phyloP scores from a whole-genome alignment of 2,888 invertebrate genomes.

The Globia sparganii region DNA sequence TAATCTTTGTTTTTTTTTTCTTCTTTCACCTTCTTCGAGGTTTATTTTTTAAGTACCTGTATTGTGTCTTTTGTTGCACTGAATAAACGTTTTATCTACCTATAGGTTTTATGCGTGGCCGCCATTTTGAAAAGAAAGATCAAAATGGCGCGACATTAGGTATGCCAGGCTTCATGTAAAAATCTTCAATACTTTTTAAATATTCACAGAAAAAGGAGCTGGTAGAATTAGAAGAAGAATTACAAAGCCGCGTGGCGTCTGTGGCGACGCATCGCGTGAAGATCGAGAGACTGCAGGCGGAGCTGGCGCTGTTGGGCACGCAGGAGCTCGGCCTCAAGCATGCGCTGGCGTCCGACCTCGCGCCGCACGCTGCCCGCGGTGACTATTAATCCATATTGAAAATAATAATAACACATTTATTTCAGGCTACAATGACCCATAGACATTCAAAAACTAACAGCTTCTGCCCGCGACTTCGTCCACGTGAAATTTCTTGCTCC shows the following conservation, averaged over 20 bases:
- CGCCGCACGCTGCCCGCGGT: conserved; percentile 74
- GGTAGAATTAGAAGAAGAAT: conserved; percentile 92
- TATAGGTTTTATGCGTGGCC: too few species aligned
- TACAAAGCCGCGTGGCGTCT: conserved; percentile 91
- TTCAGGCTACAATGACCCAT: background rate
- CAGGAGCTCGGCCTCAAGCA: conserved; percentile 90
- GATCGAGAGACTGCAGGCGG: conserved; percentile 93
- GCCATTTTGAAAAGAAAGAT: background rate
- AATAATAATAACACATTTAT: background rate
- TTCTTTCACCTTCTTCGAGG: too few species aligned
- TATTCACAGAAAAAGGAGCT: conserved; percentile 92
- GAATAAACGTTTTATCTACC: too few species aligned
- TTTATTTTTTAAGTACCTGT: too few species aligned
- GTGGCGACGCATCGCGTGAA: conserved; percentile 92
- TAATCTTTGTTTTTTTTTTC: too few species aligned
- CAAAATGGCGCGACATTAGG: background rate
- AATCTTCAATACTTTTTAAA: background rate
- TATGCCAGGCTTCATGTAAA: background rate
- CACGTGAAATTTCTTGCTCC: too few species aligned
- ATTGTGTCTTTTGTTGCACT: too few species aligned
- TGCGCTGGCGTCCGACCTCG: conserved; percentile 80
- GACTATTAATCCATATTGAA: background rate
- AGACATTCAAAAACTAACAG: background rate
- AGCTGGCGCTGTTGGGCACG: conserved; percentile 92
- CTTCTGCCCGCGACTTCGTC: too few species aligned